Evolutionary conservation across 53 echinoderm and acorn worm genomes (phyloP).

Genomic region (Echinometra lucunter): DNA sequence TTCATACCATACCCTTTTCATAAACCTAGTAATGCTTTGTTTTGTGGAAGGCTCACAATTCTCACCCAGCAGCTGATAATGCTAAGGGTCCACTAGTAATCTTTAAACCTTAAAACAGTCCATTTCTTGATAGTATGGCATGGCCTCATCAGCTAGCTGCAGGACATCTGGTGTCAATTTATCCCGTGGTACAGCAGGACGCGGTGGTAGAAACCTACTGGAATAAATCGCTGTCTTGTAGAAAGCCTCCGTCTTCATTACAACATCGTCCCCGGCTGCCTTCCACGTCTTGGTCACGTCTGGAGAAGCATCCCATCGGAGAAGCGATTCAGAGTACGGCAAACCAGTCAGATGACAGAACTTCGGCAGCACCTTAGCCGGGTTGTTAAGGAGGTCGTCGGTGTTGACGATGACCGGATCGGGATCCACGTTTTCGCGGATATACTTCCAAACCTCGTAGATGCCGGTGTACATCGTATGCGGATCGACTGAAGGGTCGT

Average conservation of each 20-base stretch:
- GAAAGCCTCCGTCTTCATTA: neutral
- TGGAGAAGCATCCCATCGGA: conserved; percentile 25
- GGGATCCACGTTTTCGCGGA: neutral
- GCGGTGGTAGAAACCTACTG: conserved; percentile 27
- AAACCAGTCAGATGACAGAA: conserved; percentile 8
- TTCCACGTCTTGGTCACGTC: conserved; percentile 15
- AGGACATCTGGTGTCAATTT: neutral
- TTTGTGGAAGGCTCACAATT: neutral
- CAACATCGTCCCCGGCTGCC: conserved; percentile 6
- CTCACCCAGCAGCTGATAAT: neutral
- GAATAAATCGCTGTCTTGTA: conserved; percentile 2
- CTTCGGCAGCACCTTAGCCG: conserved; percentile 15
- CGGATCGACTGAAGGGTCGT: conserved; percentile 13
- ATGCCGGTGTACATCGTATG: neutral
- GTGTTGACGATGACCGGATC: conserved; percentile 12
- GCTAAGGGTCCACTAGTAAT: neutral
- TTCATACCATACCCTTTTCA: neutral
- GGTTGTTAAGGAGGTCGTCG: conserved; percentile 20
- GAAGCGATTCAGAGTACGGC: neutral
- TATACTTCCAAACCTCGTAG: neutral
- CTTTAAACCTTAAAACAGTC: conserved; percentile 4
- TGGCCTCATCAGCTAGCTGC: neutral
- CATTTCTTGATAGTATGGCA: conserved; percentile 38
- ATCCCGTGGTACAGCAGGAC: neutral
- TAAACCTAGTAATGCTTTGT: neutral